Conservation (phyloP, 1,140 invertebrate species). For the Euglossa dilemma region DNA sequence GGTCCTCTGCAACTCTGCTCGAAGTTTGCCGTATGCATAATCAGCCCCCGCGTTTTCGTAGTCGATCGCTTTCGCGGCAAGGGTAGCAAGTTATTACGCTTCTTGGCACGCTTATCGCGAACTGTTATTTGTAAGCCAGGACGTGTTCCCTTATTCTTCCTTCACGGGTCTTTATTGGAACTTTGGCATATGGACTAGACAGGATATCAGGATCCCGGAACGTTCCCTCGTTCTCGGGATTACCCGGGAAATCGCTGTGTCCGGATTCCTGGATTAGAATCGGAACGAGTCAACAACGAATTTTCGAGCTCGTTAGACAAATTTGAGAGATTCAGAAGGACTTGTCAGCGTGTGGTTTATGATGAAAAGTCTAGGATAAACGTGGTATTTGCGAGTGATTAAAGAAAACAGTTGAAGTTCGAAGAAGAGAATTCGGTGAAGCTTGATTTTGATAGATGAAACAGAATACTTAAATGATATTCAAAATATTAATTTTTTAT, state of each 20-base stretch:
- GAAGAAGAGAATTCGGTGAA: too few relatives aligned
- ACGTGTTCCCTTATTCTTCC: not conserved
- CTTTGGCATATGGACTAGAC: not conserved
- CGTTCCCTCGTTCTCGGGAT: not conserved
- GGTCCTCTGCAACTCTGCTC: not conserved
- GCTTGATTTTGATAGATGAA: too few relatives aligned
- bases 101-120: slow-evolving; percentile 6
- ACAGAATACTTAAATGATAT: too few relatives aligned
- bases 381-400: too few relatives aligned
- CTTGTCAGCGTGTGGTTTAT: too few relatives aligned
- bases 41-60: slow-evolving; percentile 25
- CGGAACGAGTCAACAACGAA: not conserved
- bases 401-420: too few relatives aligned
- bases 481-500: too few relatives aligned
- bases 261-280: too few relatives aligned
- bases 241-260: not conserved
- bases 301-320: not conserved
- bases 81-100: slow-evolving; percentile 17
- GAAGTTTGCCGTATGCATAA: slow-evolving; percentile 44
- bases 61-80: slow-evolving; percentile 2
- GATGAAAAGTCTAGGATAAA: too few relatives aligned
- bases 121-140: slow-evolving; percentile 3
- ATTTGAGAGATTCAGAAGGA: too few relatives aligned
- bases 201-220: not conserved
- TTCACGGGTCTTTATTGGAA: not conserved